A percentile compares a stretch with the other conserved stretches of the same genome.
These are phyloP conservation scores for Brenthis ino DNA, from an alignment of 2,888 invertebrate genomes.

Conservation along the genomic window DNA sequence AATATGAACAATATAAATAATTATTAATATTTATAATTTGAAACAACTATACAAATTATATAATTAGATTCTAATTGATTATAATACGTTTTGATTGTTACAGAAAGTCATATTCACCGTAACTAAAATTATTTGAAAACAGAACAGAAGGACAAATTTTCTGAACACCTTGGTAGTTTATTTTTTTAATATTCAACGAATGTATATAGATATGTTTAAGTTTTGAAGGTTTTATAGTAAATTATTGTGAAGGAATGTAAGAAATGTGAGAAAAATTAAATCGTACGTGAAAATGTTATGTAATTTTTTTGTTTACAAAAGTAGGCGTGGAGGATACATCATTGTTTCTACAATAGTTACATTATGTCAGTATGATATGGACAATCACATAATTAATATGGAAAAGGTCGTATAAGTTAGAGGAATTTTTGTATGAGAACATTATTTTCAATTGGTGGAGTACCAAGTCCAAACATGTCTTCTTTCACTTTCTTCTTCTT, in stretches of 20 bases:
- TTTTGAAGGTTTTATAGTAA: slow-evolving; percentile 6
- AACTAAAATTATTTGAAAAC: slow-evolving; percentile 22
- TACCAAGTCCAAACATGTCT: slow-evolving; percentile 34
- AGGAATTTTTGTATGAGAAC: background rate
- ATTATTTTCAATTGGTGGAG: background rate
- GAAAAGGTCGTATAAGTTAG: background rate
- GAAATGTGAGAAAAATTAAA: background rate
- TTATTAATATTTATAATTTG: no score
- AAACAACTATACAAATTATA: no score
- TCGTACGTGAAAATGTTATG: slow-evolving; percentile 1
- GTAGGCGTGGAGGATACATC: background rate
- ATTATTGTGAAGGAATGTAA: background rate
- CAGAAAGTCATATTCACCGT: slow-evolving; percentile 3
- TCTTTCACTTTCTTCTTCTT: slow-evolving; percentile 38
- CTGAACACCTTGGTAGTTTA: background rate
- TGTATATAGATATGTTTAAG: background rate
- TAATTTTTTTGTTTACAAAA: slow-evolving; percentile 3
- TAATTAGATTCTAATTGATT: background rate
- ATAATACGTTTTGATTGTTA: no score
- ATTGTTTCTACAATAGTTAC: background rate
- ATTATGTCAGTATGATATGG: slow-evolving; percentile 1
- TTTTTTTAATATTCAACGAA: background rate
- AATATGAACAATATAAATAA: no score
- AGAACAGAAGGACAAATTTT: slow-evolving; percentile 14
- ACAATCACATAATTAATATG: background rate